These are phyloP conservation scores for Orthosia incerta DNA, from an alignment of 2,888 invertebrate genomes.

Conservation along the genomic window DNA sequence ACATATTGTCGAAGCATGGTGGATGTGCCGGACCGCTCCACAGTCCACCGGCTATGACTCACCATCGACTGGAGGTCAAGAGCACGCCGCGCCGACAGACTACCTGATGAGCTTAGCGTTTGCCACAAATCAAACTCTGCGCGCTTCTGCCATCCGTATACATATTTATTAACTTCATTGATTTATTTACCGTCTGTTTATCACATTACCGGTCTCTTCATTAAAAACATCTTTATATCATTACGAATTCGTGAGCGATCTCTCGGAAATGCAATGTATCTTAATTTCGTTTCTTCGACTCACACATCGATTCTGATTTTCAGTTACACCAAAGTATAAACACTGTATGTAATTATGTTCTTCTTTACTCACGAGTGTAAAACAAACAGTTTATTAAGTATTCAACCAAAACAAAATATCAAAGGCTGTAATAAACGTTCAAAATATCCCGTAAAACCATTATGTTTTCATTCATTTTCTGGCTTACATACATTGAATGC, in stretches of 20 bases:
- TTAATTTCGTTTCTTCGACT: slow-evolving; percentile 15
- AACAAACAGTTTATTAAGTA: slow-evolving; percentile 21
- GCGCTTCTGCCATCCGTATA: slow-evolving; percentile 41
- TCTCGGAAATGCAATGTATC: slow-evolving; percentile 29
- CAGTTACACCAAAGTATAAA: slow-evolving; percentile 27
- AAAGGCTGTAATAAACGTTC: slow-evolving; percentile 12
- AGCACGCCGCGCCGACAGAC: slow-evolving; percentile 82
- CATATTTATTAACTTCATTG: slow-evolving; percentile 54
- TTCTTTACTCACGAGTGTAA: slow-evolving; percentile 22
- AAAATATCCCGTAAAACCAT: no score
- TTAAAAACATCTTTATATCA: slow-evolving; percentile 39
- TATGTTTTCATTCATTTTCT: slow-evolving; percentile 21
- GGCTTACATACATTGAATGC: slow-evolving; percentile 16
- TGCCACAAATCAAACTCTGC: slow-evolving; percentile 76
- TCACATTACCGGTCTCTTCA: slow-evolving; percentile 16
- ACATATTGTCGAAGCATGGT: slow-evolving; percentile 62
- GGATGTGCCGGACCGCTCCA: slow-evolving; percentile 66
- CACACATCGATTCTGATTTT: slow-evolving; percentile 7
- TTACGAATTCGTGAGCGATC: slow-evolving; percentile 15
- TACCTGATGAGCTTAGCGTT: slow-evolving; percentile 83
- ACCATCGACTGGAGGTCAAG: slow-evolving; percentile 85
- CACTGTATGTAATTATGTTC: slow-evolving; percentile 14
- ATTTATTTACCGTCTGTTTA: slow-evolving; percentile 48
- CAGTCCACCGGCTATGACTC: slow-evolving; percentile 79
- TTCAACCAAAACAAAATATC: slow-evolving; percentile 44